Evolutionary conservation across 64 coral and sea anemone genomes (phyloP).

Genomic region (Montipora cactus): DNA sequence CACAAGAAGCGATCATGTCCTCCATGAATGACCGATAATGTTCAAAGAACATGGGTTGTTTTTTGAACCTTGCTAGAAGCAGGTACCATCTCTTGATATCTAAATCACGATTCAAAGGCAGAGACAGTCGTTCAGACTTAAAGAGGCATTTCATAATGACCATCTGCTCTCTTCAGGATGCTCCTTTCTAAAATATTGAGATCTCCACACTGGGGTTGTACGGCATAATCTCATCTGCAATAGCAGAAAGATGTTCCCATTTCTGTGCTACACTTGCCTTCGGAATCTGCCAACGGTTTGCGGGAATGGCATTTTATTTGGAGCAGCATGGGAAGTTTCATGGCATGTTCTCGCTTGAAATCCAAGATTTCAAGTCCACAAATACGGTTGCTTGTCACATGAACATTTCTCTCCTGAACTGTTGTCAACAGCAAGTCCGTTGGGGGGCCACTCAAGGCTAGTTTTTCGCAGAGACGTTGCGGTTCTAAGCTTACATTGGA

Average conservation of each 20-base stretch:
- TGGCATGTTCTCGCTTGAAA: constrained; percentile 36
- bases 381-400: constrained; percentile 48
- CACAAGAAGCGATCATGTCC: no score
- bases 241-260: constrained; percentile 58
- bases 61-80: background rate
- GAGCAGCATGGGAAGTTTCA: constrained; percentile 13
- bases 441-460: constrained; percentile 57
- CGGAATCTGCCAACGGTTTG: constrained; percentile 74
- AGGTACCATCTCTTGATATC: constrained; percentile 72
- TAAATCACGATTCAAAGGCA: constrained; percentile 56
- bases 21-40: no score
- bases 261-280: constrained; percentile 51
- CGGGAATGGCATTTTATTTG: constrained; percentile 37
- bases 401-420: constrained; percentile 70
- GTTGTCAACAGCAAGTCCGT: constrained; percentile 67
- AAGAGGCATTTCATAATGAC: constrained; percentile 76
- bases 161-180: constrained; percentile 35
- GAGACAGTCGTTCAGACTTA: constrained; percentile 20
- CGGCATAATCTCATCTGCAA: constrained; percentile 71
- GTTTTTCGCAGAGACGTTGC: constrained; percentile 45
- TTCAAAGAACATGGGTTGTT: no score
- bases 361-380: constrained; percentile 40
- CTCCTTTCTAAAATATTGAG: constrained; percentile 73
- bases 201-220: constrained; percentile 13
- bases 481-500: constrained; percentile 62